Percentiles rank a stretch among this genome's conserved stretches.
phyloP scores from a whole-genome alignment of 1,140 invertebrate genomes.

The Drosophila navojoa region DNA sequence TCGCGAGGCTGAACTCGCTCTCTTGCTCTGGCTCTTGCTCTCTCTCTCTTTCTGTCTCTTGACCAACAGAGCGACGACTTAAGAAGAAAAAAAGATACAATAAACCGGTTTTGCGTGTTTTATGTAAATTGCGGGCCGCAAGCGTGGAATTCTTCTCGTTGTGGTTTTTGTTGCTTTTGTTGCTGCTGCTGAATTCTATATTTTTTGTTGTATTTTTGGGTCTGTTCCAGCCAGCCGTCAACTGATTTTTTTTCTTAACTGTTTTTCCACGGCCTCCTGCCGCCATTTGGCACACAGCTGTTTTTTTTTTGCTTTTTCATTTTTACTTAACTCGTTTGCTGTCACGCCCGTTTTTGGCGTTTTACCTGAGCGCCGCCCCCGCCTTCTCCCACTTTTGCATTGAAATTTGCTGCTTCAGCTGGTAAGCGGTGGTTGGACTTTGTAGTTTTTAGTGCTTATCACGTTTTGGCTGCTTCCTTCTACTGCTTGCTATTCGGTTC shows the following conservation, averaged over 20 bases:
- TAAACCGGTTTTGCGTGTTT: conserved; percentile 78
- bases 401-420: conserved; percentile 26
- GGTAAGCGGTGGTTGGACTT: not conserved
- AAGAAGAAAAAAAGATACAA: conserved; percentile 43
- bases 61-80: conserved; percentile 38
- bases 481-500: conserved; percentile 25
- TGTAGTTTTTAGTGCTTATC: conserved; percentile 28
- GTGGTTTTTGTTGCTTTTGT: conserved; percentile 29
- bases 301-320: conserved; percentile 16
- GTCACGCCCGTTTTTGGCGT: conserved; percentile 40
- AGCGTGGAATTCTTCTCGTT: conserved; percentile 53
- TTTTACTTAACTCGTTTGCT: conserved; percentile 4
- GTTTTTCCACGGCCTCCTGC: conserved; percentile 44
- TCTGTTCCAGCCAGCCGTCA: conserved; percentile 28
- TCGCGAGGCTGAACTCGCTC: conserved; percentile 8
- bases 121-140: conserved; percentile 71
- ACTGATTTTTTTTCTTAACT: conserved; percentile 47
- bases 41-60: conserved; percentile 17
- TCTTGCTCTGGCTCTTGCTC: conserved; percentile 12
- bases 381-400: not conserved
- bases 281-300: conserved; percentile 39
- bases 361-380: conserved; percentile 26
- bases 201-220: conserved; percentile 28
- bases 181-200: conserved; percentile 38
- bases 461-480: conserved; percentile 10